Evolutionary conservation across 1,140 invertebrate genomes (phyloP).

Genomic region (Bombus sibiricus): DNA sequence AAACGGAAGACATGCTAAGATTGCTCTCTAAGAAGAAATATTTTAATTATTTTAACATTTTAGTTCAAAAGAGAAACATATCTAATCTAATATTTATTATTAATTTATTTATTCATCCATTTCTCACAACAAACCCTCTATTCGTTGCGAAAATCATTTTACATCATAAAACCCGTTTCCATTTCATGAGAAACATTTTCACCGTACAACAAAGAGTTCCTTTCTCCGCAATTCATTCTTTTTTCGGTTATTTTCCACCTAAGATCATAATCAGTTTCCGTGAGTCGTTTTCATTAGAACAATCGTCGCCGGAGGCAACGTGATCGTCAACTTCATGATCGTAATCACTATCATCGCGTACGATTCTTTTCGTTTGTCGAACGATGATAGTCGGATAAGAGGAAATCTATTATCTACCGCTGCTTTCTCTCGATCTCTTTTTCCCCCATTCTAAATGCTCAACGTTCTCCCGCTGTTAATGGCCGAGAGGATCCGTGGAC

Average conservation of each 20-base stretch:
- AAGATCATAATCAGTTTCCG: not conserved
- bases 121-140: too few relatives aligned
- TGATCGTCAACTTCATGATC: conserved; percentile 2
- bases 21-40: too few relatives aligned
- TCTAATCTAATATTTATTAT: too few relatives aligned
- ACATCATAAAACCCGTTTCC: not conserved
- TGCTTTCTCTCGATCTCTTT: conserved; percentile 17
- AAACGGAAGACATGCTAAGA: too few relatives aligned
- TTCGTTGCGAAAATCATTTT: not conserved
- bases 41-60: too few relatives aligned
- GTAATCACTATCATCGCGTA: conserved; percentile 8
- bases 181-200: not conserved
- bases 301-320: not conserved
- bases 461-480: conserved; percentile 14
- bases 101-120: too few relatives aligned
- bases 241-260: too few relatives aligned
- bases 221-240: not conserved
- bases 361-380: not conserved
- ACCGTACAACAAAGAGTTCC: not conserved
- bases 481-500: conserved; percentile 19
- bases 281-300: not conserved
- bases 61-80: too few relatives aligned
- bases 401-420: conserved; percentile 25
- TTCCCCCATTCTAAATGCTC: too few relatives aligned
- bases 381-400: not conserved